phyloP scores from a whole-genome alignment of 2,113 vertebrate species.

The Noturus placidus region DNA sequence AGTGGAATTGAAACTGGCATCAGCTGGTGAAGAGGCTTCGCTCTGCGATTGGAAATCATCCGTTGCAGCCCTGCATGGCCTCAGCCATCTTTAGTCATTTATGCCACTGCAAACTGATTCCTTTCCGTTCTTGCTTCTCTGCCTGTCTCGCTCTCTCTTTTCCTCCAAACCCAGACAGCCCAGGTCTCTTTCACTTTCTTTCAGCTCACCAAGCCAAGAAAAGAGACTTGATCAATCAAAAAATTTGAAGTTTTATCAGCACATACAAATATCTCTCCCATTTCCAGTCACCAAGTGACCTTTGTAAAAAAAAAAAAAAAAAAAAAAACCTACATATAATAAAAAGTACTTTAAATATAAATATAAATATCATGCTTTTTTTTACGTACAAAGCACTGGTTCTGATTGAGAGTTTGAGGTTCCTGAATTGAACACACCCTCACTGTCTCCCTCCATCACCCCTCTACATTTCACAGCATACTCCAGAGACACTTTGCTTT shows the following conservation, averaged over 20 bases:
- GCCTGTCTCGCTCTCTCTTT: constrained; percentile 22
- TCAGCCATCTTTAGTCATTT: constrained; percentile 57
- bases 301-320: neutral
- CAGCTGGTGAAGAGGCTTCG: constrained; percentile 59
- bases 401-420: neutral
- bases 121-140: constrained; percentile 29
- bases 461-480: neutral
- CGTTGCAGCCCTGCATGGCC: constrained; percentile 40
- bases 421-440: neutral
- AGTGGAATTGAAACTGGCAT: constrained; percentile 57
- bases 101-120: constrained; percentile 53
- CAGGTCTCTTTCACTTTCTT: constrained; percentile 7
- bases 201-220: constrained; percentile 22
- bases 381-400: neutral
- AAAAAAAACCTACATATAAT: no score
- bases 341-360: neutral
- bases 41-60: constrained; percentile 53
- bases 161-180: neutral
- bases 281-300: constrained; percentile 1
- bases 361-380: constrained; percentile 22
- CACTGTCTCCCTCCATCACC: neutral
- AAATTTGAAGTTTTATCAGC: constrained; percentile 18
- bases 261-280: neutral
- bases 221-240: constrained; percentile 30
- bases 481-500: constrained; percentile 21